Percentiles rank a stretch among this genome's conserved stretches.
phyloP scores from a whole-genome alignment of 1,140 invertebrate genomes.

The Mylabris phalerata region DNA sequence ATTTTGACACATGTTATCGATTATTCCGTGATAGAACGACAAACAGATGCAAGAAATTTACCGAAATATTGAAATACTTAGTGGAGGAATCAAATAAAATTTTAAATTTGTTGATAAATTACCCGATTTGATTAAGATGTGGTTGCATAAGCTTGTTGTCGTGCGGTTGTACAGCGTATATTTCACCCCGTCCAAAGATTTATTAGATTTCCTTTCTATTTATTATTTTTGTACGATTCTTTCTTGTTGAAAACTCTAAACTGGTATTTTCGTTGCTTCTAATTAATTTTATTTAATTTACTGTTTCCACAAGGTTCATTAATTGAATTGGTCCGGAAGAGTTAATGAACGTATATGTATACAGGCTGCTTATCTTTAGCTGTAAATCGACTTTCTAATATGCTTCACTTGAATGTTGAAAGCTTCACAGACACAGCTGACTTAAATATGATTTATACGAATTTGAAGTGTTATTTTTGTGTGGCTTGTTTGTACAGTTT shows the following conservation, averaged over 20 bases:
- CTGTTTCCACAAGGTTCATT: constrained; percentile 11
- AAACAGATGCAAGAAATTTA: no score
- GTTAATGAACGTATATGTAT: constrained; percentile 25
- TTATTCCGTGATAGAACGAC: no score
- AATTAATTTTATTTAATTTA: background rate
- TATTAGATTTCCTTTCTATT: no score
- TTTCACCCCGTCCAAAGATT: no score
- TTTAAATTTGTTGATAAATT: no score
- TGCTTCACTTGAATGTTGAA: constrained; percentile 30
- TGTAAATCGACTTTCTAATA: constrained; percentile 22
- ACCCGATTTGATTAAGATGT: no score
- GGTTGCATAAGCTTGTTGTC: no score
- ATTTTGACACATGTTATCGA: no score
- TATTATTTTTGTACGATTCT: no score
- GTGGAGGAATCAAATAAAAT: no score
- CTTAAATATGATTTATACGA: constrained; percentile 31
- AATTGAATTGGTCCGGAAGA: constrained; percentile 23
- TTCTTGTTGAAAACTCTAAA: background rate
- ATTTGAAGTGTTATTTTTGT: constrained; percentile 28
- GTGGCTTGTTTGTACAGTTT: constrained; percentile 3
- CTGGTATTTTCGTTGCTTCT: constrained; percentile 4
- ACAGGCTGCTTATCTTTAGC: background rate
- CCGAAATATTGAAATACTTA: no score
- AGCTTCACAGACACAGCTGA: constrained; percentile 31
- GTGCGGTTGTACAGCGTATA: no score